A percentile compares a stretch with the other conserved stretches of the same genome.
Conservation (phyloP, 2,797 vertebrate species). For the Otolemur crassicaudatus region DNA sequence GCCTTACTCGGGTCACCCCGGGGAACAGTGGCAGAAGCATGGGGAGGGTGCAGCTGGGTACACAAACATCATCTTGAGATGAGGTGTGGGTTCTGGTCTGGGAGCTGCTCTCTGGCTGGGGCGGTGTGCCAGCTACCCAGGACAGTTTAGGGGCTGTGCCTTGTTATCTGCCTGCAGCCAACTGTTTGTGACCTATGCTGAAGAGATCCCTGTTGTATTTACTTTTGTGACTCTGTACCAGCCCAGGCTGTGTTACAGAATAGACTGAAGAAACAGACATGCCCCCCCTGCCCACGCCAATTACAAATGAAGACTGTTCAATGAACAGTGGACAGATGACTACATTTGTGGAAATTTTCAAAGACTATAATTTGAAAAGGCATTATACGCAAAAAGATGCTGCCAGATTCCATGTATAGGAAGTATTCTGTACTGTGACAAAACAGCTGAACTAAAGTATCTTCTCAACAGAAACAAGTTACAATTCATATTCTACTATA, state of each 20-base stretch:
- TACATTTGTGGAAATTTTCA: too few species aligned
- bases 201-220: background rate
- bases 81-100: background rate
- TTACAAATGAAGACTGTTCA: too few species aligned
- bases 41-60: background rate
- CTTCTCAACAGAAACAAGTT: too few species aligned
- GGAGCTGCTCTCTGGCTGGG: background rate
- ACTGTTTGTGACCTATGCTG: background rate
- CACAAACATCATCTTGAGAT: too few species aligned
- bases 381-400: too few species aligned
- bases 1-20: background rate
- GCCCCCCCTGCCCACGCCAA: too few species aligned
- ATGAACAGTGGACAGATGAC: too few species aligned
- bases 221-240: background rate
- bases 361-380: too few species aligned
- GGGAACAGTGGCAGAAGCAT: background rate
- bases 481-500: too few species aligned
- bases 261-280: background rate
- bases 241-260: background rate
- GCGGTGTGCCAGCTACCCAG: background rate
- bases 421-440: too few species aligned
- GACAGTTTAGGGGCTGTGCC: accelerated
- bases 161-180: accelerated
- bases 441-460: too few species aligned
- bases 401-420: too few species aligned